Base-by-base conservation (phyloP, 2,888 invertebrate species). In the Hypercompe scribonia region DNA sequence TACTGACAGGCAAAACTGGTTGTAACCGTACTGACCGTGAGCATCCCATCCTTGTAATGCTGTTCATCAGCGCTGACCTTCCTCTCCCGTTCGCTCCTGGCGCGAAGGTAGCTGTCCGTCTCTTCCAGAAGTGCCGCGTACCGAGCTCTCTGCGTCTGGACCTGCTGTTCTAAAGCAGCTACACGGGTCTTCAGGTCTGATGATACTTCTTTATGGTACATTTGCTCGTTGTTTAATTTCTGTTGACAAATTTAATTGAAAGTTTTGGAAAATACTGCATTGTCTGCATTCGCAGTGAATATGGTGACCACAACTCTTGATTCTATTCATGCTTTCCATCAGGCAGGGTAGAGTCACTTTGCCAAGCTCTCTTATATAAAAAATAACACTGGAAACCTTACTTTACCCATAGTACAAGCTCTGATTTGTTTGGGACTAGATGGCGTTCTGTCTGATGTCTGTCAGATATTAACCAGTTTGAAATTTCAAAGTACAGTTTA, bases 81-180 rank as follows among this genome's bases (percentile, higher is more conserved):
- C 63, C 95, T 80, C 4, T 91, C 82, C 63, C 93, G 75, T 70
- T 94, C 91, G 90, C 94, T 90, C 87, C 95, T 78, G 84, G 97
- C 96, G 63, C 96, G 93, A 18, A 98, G 97, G 86, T 97, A 97
- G 81, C 96, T 96, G 82, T 99, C 98, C 42, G 98, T 98, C 85
- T 99, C 98, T 28, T 97, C 97, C 54, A 99, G 91, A 36, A 99
- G 91, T 3, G 97, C 96, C 15, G 98, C 94, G 54, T 98, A 98
- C 58, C 98, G 95, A 71, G 98, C 97, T 0, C 99, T 95, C 88
- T 98, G 98, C n/a, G 97, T 97, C 66, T 96, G 96, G 8, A 97
- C 93, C 84, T 98, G 97, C 81, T 97, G 97, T 87, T 98, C 98
- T 71, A 98, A 88, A 81, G 88, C 88, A 15, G 88, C 86, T 7